Percentiles rank a stretch among this genome's conserved stretches.
Conservation (phyloP, 2,888 invertebrate genomes). For the Cantharis flavilabris region DNA sequence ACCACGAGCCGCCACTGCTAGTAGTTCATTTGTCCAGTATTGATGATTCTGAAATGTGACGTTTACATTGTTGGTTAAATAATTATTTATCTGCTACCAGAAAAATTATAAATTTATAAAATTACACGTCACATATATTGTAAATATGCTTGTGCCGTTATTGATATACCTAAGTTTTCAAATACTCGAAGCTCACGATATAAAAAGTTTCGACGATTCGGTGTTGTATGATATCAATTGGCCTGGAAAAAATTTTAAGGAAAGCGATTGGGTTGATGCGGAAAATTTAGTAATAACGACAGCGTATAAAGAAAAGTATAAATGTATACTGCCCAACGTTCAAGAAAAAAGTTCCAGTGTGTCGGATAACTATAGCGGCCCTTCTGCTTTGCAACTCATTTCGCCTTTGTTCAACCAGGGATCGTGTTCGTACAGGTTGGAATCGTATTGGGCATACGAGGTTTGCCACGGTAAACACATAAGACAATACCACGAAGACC, state of each 20-base stretch:
- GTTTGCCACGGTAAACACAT: slow-evolving; percentile 91
- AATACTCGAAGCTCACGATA: slow-evolving; percentile 58
- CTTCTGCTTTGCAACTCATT: slow-evolving; percentile 75
- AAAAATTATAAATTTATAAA: background rate
- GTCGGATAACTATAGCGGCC: slow-evolving; percentile 72
- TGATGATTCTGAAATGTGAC: background rate
- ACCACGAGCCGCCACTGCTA: too few relatives aligned
- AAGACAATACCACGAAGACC: slow-evolving; percentile 94
- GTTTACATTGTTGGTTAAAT: background rate
- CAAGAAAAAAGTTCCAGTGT: slow-evolving; percentile 59
- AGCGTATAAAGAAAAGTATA: slow-evolving; percentile 79
- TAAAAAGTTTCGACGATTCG: slow-evolving; percentile 81
- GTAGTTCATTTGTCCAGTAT: background rate
- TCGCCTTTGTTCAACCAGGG: slow-evolving; percentile 76
- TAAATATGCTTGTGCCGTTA: background rate
- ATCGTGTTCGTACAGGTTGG: slow-evolving; percentile 83
- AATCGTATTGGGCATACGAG: slow-evolving; percentile 96
- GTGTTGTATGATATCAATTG: slow-evolving; percentile 80
- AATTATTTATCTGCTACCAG: background rate
- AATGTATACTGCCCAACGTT: slow-evolving; percentile 78
- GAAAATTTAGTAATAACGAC: slow-evolving; percentile 74
- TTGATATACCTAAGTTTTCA: background rate
- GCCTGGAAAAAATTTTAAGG: slow-evolving; percentile 61
- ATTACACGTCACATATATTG: background rate
- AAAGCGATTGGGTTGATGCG: slow-evolving; percentile 47